Conservation (phyloP, 2,113 vertebrate species). For the Gnathonemus longibarbis region DNA sequence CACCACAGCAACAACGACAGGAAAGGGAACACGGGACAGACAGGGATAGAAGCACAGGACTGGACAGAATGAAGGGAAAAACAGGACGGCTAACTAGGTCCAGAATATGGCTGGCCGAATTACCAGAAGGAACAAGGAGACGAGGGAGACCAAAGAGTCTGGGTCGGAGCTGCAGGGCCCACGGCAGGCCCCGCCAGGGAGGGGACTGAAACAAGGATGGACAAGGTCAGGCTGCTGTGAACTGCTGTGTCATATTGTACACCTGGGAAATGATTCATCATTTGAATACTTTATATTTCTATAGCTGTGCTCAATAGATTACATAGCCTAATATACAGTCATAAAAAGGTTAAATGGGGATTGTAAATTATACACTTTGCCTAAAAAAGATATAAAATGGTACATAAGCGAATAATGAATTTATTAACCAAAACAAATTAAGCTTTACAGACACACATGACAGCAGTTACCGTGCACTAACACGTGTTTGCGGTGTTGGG, state of each 20-base stretch:
- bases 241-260: no score
- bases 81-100: neutral
- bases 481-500: neutral
- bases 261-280: neutral
- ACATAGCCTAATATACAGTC: neutral
- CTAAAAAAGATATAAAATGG: neutral
- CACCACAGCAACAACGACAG: neutral
- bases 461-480: neutral
- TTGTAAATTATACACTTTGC: neutral
- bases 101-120: neutral
- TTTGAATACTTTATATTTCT: neutral
- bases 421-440: neutral
- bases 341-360: neutral
- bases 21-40: neutral
- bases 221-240: neutral
- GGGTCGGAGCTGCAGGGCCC: neutral
- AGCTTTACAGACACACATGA: neutral
- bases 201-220: neutral
- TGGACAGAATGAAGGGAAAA: neutral
- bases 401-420: neutral
- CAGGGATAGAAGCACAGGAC: neutral
- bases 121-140: neutral
- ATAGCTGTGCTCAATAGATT: neutral
- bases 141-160: neutral
- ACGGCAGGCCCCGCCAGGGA: neutral